These are phyloP conservation scores for Brevipalpus yothersi DNA, from an alignment of 1,140 invertebrate genomes.

Conservation along the genomic window DNA sequence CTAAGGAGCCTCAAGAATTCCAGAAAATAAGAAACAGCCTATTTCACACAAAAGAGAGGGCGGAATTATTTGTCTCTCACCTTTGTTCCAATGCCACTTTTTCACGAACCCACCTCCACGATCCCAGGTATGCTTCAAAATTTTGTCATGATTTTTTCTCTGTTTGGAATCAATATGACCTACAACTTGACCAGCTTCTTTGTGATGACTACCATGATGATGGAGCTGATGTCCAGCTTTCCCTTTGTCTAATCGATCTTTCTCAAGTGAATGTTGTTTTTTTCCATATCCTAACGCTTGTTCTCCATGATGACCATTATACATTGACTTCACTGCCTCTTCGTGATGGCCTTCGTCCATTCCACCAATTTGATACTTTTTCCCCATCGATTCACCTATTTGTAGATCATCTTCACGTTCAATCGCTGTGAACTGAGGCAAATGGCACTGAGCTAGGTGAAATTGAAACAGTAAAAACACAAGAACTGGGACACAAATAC, in stretches of 20 bases:
- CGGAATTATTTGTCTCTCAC: neutral
- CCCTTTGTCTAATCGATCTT: neutral
- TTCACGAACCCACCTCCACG: neutral
- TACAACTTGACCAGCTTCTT: neutral
- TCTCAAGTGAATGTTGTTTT: neutral
- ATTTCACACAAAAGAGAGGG: no score
- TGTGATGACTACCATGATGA: neutral
- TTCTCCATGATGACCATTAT: neutral
- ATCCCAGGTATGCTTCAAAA: neutral
- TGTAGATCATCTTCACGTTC: neutral
- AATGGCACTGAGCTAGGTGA: no score
- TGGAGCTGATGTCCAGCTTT: neutral
- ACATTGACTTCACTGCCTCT: neutral
- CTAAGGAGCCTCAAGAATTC: no score
- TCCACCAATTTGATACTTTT: neutral
- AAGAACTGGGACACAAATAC: no score
- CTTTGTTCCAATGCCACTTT: neutral
- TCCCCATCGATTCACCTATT: neutral
- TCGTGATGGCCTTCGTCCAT: neutral
- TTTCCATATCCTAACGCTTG: neutral
- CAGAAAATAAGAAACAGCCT: no score
- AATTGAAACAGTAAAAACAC: no score
- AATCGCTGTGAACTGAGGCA: no score
- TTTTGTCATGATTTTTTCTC: neutral
- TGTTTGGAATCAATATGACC: neutral